These are phyloP conservation scores for Cydia pomonella DNA, from an alignment of 1,140 invertebrate genomes.

Conservation along the genomic window DNA sequence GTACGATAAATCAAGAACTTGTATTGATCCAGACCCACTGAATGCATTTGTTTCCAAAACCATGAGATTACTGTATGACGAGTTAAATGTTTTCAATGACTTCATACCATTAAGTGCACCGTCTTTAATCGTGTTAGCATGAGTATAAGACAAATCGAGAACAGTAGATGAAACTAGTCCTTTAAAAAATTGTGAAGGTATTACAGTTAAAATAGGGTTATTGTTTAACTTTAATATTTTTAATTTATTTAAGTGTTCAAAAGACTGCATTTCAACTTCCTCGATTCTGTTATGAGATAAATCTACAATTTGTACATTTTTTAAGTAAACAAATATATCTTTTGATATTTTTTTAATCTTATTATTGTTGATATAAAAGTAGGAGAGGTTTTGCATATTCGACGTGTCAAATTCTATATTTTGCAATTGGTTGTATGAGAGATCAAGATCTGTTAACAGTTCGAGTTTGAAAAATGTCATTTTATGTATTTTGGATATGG, in stretches of 20 bases:
- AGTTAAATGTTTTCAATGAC: not conserved
- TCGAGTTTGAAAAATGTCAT: not conserved
- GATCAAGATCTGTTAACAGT: slow-evolving; percentile 7
- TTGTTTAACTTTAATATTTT: not conserved
- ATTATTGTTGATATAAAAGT: slow-evolving; percentile 1
- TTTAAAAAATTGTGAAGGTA: not conserved
- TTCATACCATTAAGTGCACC: not conserved
- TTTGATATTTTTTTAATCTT: not conserved
- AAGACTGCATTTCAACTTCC: not conserved
- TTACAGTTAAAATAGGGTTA: not conserved
- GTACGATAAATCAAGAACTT: slow-evolving; percentile 5
- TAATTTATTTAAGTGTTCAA: slow-evolving; percentile 23
- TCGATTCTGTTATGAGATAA: not conserved
- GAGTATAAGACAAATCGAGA: not conserved
- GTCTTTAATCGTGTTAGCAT: not conserved
- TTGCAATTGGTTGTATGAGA: not conserved
- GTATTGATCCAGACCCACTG: not conserved
- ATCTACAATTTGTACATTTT: not conserved
- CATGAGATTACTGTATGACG: not conserved
- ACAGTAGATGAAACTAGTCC: not conserved
- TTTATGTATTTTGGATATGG: slow-evolving; percentile 15
- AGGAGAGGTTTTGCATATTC: slow-evolving; percentile 1
- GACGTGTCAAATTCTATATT: slow-evolving; percentile 9
- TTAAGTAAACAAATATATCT: not conserved
- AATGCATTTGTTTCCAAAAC: not conserved